Evolutionary conservation across 2,888 invertebrate genomes (phyloP), one percentile per base, ranked within the genome.

Genomic region (Lepas anatifera): DNA sequence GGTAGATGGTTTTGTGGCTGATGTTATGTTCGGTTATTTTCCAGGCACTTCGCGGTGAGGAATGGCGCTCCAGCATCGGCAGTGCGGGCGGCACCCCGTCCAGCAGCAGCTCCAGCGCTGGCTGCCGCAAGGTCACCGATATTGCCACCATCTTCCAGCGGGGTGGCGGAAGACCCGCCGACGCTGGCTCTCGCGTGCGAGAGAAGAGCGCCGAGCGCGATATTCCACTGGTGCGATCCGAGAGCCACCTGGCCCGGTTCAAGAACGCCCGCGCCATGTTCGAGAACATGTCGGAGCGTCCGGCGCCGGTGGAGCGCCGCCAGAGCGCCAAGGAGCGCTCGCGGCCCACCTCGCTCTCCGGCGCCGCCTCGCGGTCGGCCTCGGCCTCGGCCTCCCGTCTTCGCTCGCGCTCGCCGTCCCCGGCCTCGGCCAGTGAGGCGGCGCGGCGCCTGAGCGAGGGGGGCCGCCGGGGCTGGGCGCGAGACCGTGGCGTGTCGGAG

Each of bases 221-320:
- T 76, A 88, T 88, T 50, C 87, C 89, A 18, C 89, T 91, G 66
- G 90, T 89, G 72, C 85, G 93, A 73, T 91, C 92, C 27, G 92
- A 93, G 81, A 92, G 92, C 77, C 93, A 93, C 79, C 86, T 92
- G 77, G 89, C 92, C n/a, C 83, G 92, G 73, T 94, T 94, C 80
- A 93, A 95, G 80, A 92, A 90, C 80, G 94, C 94, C 3, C 85
- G 93, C 73, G 94, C 95, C 58, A 84, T 95, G 70, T 95, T 95
- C 80, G 94, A 95, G 80, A 93, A 93, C 78, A 83, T 95, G 74
- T 92, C 76, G 74, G 74, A 68, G 73, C 39, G 71, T 58, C n/a
- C 46, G 67, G 66, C 43, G 25, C n/a, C 46, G 67, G 66, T 48
- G 25, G 63, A 64, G 69, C 52, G 67, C 63, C 18, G 67, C 18